Conservation (phyloP, 2,113 vertebrate genomes). For the Anhinga rufa region DNA sequence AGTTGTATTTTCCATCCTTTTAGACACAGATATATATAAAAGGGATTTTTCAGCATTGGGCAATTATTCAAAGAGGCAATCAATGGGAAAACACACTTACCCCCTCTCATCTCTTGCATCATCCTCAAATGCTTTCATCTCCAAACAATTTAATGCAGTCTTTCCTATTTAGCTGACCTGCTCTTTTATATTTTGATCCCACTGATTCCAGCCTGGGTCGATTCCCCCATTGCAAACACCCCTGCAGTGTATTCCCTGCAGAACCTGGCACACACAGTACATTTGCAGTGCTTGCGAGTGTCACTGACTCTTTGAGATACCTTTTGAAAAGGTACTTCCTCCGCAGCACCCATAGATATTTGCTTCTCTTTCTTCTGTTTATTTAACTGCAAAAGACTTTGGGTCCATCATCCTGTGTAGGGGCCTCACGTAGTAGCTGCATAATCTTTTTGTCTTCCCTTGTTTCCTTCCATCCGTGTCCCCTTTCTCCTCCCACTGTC, state of each 20-base stretch:
- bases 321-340: neutral
- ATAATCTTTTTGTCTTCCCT: neutral
- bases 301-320: neutral
- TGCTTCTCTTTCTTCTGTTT: neutral
- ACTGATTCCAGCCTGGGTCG: fast-evolving
- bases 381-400: neutral
- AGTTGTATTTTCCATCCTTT: neutral
- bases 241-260: neutral
- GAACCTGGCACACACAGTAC: neutral
- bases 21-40: neutral
- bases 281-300: neutral
- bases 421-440: neutral
- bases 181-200: neutral
- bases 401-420: neutral
- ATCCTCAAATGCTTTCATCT: neutral
- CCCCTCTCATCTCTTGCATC: no score
- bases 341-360: neutral
- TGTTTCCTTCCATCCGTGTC: neutral
- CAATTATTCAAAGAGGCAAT: neutral
- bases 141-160: neutral
- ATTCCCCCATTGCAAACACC: neutral
- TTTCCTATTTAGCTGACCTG: neutral
- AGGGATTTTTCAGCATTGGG: neutral
- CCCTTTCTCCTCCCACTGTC: neutral
- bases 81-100: fast-evolving